These are phyloP conservation scores for Pangasius mekongensis DNA, from an alignment of 2,797 vertebrate species.

Conservation along the genomic window DNA sequence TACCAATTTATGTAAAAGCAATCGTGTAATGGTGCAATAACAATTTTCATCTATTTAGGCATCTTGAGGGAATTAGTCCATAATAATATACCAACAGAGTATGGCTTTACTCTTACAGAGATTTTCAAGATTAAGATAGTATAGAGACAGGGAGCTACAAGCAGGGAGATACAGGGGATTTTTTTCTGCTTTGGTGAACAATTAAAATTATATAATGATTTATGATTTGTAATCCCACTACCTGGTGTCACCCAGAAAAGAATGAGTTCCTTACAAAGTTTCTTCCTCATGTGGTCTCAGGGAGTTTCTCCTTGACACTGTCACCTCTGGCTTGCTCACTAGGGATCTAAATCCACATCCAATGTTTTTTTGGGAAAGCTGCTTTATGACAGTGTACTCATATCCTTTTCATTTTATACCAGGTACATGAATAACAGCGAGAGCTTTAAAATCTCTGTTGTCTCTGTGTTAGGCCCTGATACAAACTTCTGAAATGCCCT, in stretches of 20 bases:
- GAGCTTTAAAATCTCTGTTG: not conserved
- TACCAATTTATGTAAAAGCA: not conserved
- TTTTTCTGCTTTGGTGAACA: constrained; percentile 2
- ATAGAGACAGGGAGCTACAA: not conserved
- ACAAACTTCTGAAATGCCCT: not conserved
- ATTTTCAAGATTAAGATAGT: not conserved
- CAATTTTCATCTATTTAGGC: not conserved
- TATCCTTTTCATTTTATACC: not conserved
- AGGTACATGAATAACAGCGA: not conserved
- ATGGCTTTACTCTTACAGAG: no score
- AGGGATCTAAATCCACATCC: not conserved
- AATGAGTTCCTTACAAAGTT: not conserved
- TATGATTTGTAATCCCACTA: not conserved
- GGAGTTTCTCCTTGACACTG: not conserved
- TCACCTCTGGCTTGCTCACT: not conserved
- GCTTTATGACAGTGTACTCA: no score
- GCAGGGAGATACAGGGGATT: not conserved
- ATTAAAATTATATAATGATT: not conserved
- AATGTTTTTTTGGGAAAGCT: no score
- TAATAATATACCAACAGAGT: not conserved
- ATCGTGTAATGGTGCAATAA: not conserved
- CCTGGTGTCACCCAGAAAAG: not conserved
- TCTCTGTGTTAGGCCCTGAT: not conserved
- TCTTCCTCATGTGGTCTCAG: not conserved
- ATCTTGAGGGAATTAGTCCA: not conserved